A percentile compares a stretch with the other conserved stretches of the same genome.
These are phyloP conservation scores for Epinephelus fuscoguttatus DNA, from an alignment of 2,113 vertebrate species.

Conservation along the genomic window DNA sequence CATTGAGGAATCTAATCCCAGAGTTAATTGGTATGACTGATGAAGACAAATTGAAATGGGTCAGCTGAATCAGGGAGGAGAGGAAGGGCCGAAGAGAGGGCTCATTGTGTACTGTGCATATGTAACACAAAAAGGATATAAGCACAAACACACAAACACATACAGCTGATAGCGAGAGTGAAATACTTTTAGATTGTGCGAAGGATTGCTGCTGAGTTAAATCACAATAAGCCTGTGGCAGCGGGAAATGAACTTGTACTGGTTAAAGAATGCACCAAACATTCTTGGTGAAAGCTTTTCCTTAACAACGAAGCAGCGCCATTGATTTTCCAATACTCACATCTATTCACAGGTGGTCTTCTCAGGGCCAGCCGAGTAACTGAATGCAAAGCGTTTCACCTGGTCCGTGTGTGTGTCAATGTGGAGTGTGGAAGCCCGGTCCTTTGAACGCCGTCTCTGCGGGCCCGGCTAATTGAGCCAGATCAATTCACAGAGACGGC, in stretches of 20 bases:
- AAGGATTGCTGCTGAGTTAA: slow-evolving; percentile 12
- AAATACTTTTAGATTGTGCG: background rate
- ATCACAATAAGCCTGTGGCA: slow-evolving; percentile 18
- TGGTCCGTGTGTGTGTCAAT: slow-evolving; percentile 69
- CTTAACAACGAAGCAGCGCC: slow-evolving; percentile 35
- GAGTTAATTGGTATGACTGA: slow-evolving; percentile 79
- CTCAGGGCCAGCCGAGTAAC: slow-evolving; percentile 65
- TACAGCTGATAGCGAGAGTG: background rate
- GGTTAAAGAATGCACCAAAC: slow-evolving; percentile 36
- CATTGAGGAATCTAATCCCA: slow-evolving; percentile 71
- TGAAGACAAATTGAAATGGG: slow-evolving; percentile 82
- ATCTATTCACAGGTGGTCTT: slow-evolving; percentile 67
- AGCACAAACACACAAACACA: slow-evolving; percentile 3
- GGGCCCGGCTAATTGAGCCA: slow-evolving; percentile 79
- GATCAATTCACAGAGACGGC: slow-evolving; percentile 79
- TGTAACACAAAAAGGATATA: slow-evolving; percentile 4
- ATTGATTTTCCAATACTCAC: slow-evolving; percentile 73
- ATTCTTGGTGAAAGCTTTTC: slow-evolving; percentile 46
- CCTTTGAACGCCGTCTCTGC: slow-evolving; percentile 76
- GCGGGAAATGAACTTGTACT: slow-evolving; percentile 13
- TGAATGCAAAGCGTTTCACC: slow-evolving; percentile 79
- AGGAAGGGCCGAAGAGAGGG: slow-evolving; percentile 26
- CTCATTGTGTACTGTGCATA: slow-evolving; percentile 32
- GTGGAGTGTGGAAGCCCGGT: slow-evolving; percentile 55
- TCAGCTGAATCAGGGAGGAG: slow-evolving; percentile 63